phyloP scores from a whole-genome alignment of 2,888 invertebrate genomes.

The Drosophila prolongata region DNA sequence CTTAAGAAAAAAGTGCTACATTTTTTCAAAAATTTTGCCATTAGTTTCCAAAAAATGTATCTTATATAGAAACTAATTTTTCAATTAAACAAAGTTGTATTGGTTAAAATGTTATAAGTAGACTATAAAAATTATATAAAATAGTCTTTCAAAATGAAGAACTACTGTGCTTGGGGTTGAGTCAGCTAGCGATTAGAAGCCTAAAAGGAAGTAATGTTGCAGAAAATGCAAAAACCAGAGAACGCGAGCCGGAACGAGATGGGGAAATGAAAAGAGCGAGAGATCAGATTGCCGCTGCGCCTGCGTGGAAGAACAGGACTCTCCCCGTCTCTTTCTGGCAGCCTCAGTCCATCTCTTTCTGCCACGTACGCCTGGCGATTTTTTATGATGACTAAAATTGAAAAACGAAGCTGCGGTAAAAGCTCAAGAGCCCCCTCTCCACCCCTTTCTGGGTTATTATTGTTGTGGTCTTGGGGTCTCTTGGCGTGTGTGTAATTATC shows the following conservation, averaged over 20 bases:
- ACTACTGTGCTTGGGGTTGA: slow-evolving; percentile 48
- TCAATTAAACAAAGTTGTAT: too few relatives aligned
- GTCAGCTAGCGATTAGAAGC: slow-evolving; percentile 78
- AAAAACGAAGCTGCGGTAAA: slow-evolving; percentile 51
- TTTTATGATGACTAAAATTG: slow-evolving; percentile 75
- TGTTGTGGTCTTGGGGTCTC: slow-evolving; percentile 56
- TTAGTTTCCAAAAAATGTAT: too few relatives aligned
- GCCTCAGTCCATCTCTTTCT: slow-evolving; percentile 14
- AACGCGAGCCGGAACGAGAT: slow-evolving; percentile 14
- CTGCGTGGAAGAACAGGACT: slow-evolving; percentile 63
- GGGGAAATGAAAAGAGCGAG: slow-evolving; percentile 17
- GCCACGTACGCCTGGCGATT: slow-evolving; percentile 55
- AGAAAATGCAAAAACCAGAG: slow-evolving; percentile 66
- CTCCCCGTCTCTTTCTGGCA: slow-evolving; percentile 9
- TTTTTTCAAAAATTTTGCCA: too few relatives aligned
- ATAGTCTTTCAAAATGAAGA: not conserved
- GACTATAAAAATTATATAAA: too few relatives aligned
- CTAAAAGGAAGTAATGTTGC: slow-evolving; percentile 81
- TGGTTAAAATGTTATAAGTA: too few relatives aligned
- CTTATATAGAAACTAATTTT: too few relatives aligned
- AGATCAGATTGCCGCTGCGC: slow-evolving; percentile 53
- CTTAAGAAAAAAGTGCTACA: too few relatives aligned
- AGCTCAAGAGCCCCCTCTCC: slow-evolving; percentile 42
- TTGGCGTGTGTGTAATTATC: slow-evolving; percentile 80
- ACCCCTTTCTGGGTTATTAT: slow-evolving; percentile 30